Evolutionary conservation across 2,888 invertebrate genomes (phyloP).

Genomic region (Aspidiotus rigidus): DNA sequence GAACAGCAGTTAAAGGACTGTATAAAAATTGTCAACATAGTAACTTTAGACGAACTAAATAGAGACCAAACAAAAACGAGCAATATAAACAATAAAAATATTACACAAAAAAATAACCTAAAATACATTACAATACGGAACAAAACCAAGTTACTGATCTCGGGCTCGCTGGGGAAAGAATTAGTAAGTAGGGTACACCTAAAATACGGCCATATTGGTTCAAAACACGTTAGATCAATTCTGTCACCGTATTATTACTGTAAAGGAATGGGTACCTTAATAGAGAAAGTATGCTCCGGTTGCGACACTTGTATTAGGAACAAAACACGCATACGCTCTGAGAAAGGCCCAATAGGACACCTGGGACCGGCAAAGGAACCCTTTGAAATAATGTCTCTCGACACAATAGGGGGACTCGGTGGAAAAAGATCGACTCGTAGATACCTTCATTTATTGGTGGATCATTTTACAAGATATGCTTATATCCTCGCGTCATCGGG

Average conservation of each 20-base stretch:
- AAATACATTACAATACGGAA: background rate
- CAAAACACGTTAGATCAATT: background rate
- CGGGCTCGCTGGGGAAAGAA: background rate
- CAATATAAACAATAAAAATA: background rate
- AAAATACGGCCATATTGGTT: constrained; percentile 5
- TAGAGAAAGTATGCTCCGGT: constrained; percentile 33
- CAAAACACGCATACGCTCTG: constrained; percentile 39
- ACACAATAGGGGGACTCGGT: constrained; percentile 40
- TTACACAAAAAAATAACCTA: background rate
- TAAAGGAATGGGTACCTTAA: constrained; percentile 37
- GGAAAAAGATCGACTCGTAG: constrained; percentile 38
- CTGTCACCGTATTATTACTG: constrained; percentile 30
- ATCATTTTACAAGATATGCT: constrained; percentile 39
- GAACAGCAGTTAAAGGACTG: constrained; percentile 27
- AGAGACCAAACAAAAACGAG: constrained; percentile 32
- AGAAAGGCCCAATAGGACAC: constrained; percentile 38
- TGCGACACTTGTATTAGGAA: constrained; percentile 40
- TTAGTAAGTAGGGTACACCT: constrained; percentile 1
- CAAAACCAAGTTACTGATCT: constrained; percentile 6
- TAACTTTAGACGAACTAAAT: constrained; percentile 35
- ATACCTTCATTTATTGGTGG: constrained; percentile 39
- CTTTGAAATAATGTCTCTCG: constrained; percentile 40
- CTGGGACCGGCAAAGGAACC: constrained; percentile 39
- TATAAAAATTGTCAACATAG: constrained; percentile 36
- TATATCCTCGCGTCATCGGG: constrained; percentile 39